Base-by-base conservation (phyloP, 1,140 invertebrate genomes). In the Nephila pilipes region DNA sequence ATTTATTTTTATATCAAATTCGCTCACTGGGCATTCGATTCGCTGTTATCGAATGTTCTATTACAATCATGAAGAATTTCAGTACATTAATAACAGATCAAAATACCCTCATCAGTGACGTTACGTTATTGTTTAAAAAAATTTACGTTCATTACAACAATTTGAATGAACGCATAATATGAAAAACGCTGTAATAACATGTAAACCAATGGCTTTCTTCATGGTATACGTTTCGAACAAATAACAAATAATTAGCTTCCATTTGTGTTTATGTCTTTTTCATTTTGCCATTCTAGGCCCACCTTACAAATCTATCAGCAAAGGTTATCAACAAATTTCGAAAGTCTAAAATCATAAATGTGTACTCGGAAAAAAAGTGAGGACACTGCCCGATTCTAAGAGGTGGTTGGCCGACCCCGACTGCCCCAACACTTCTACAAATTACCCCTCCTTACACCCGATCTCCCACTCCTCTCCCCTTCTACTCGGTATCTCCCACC, bases 351-450 rank as follows among this genome's bases (percentile, higher is more conserved):
- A 75, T 75, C 29, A 18, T 75, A 32, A 32, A 16, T 75, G 14
- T 29, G 20, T 60, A 87, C 18, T 69, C 22, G 38, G 60, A 69
- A 65, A 75, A 32, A 32, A 75, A 75, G 32, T 14, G 79, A 55
- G 38, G 75, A 54, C 38, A 75, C 20, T 63, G 75, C 75, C 89
- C 63, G 89, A 63, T 91, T 89, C 65, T 36, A 3, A 92, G 32
- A 85, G 90, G 90, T 92, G 90, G 90, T 85, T 92, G 90, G 29
- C 90, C 90, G 80, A 85, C 79, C 69, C 32, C 46, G 29, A 57
- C 85, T 75, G 69, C 69, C 69, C 69, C 69, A 32, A 46, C 65
- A 89, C n/a, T 90, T 90, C 89, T 63, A 85, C 57, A 92, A 92
- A 92, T 92, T 92, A 80, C 90, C 79, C 79, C 89, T 90, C 90